Evolutionary conservation across 2,888 invertebrate species (phyloP).

Genomic region (Eumerus sabulonum): DNA sequence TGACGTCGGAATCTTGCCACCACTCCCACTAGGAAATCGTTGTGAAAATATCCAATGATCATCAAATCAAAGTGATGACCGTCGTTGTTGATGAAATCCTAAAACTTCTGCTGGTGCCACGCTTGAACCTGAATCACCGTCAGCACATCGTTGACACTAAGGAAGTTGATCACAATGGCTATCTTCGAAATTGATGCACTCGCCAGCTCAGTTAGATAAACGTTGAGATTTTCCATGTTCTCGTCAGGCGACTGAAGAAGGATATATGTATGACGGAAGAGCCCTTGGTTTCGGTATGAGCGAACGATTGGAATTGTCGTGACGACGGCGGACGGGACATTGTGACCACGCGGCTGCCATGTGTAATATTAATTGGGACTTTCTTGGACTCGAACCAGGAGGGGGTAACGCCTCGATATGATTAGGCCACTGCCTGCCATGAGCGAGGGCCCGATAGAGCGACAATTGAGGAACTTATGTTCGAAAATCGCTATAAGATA

Average conservation of each 20-base stretch:
- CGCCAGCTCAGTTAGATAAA: background rate
- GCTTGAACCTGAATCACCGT: constrained; percentile 21
- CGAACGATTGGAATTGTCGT: constrained; percentile 52
- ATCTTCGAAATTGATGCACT: background rate
- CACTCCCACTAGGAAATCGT: constrained; percentile 59
- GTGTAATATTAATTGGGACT: constrained; percentile 70
- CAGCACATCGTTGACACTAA: background rate
- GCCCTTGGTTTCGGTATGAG: background rate
- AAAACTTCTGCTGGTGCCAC: background rate
- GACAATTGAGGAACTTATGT: too few relatives aligned
- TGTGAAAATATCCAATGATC: constrained; percentile 46
- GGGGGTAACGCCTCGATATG: constrained; percentile 10
- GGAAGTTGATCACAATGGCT: background rate
- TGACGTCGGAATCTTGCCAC: constrained; percentile 31
- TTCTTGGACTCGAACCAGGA: constrained; percentile 47
- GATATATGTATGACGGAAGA: constrained; percentile 30
- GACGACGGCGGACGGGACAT: constrained; percentile 71
- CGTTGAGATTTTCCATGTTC: constrained; percentile 3
- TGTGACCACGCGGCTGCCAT: constrained; percentile 71
- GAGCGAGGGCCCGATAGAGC: background rate
- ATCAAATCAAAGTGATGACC: constrained; percentile 40
- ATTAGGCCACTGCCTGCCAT: background rate
- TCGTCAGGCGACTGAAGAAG: background rate
- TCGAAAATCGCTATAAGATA: too few relatives aligned
- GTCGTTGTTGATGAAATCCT: background rate